These are phyloP conservation scores for Umimayanthus kanabou DNA, from an alignment of 92 coral and sea anemone genomes.

Conservation along the genomic window DNA sequence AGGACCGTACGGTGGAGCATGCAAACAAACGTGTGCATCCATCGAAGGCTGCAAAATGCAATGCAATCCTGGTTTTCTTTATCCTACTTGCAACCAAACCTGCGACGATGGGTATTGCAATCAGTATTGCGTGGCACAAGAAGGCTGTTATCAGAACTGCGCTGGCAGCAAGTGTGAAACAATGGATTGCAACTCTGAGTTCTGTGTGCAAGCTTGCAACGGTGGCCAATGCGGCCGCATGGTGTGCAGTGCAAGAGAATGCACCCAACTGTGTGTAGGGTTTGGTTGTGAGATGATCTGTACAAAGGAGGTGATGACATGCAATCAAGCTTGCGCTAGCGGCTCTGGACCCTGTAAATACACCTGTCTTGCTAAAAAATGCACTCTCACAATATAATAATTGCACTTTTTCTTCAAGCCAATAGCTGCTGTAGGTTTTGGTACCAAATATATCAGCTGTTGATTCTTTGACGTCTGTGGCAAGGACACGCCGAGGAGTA, in stretches of 20 bases:
- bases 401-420: not conserved
- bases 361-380: conserved; percentile 73
- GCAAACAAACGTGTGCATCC: conserved; percentile 65
- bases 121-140: conserved; percentile 63
- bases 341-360: conserved; percentile 62
- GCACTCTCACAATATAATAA: conserved; percentile 43
- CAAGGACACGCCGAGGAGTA: too few relatives aligned
- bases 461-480: too few relatives aligned
- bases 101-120: conserved; percentile 76
- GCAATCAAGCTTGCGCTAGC: conserved; percentile 74
- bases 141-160: conserved; percentile 73
- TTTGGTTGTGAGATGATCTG: conserved; percentile 79
- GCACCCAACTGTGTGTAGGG: conserved; percentile 73
- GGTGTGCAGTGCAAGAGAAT: conserved; percentile 68
- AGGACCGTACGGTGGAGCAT: conserved; percentile 51
- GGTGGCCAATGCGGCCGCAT: conserved; percentile 81
- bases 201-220: conserved; percentile 73
- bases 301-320: conserved; percentile 60
- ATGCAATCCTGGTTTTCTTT: conserved; percentile 56
- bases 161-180: conserved; percentile 77
- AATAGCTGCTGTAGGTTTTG: not conserved
- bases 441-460: too few relatives aligned
- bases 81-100: conserved; percentile 75
- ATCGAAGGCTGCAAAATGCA: conserved; percentile 68
- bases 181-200: conserved; percentile 69